Base-by-base conservation (phyloP, 2,113 vertebrate species). In the Ia io region DNA sequence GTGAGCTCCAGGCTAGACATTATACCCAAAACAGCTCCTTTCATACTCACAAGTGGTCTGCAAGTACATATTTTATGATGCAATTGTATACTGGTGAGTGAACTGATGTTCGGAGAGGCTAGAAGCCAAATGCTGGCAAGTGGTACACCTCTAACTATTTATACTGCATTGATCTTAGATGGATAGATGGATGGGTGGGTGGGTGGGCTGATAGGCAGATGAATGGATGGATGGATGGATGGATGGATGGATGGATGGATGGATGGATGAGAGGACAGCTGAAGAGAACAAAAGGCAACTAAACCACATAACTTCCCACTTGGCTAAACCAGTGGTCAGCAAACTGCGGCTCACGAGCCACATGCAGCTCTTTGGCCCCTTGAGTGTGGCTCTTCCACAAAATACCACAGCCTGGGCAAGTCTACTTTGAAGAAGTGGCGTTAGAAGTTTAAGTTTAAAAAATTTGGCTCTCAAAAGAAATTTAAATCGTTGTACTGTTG, bases 251-350 rank as follows among this genome's bases (percentile, higher is more conserved):
- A 56, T 1, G n/a, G 78, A 63, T 49, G 49, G 49, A 49, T 53
- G 17, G 51, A 53, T 53, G 51, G 51, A 53, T 53, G 51, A 56
- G 53, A 22, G 20, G 18, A 20, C 12, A 79, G 42, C 82, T n/a
- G 53, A 84, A 95, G 74, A 93, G 51, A 51, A 96, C 69, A 93
- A 44, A 51, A 85, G 3, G 10, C 88, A 80, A 40, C 59, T 71
- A 44, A 87, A 40, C 23, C 74, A 23, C 2, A 2, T 1, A 82
- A 80, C 35, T 65, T 67, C 63, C 53, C 78, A 70, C 77, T 51
- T 79, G 44, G 28, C 49, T 70, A 73, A 94, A 23, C 90, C 47
- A n/a, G n/a, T n/a, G n/a, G n/a, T n/a, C n/a, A n/a, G n/a, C n/a
- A n/a, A n/a, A n/a, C n/a, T n/a, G n/a, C n/a, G n/a, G n/a, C n/a